Percentiles rank a stretch among this genome's conserved stretches.
These are phyloP conservation scores for Atherinomorus stipes DNA, from an alignment of 2,113 vertebrate species.

Conservation along the genomic window DNA sequence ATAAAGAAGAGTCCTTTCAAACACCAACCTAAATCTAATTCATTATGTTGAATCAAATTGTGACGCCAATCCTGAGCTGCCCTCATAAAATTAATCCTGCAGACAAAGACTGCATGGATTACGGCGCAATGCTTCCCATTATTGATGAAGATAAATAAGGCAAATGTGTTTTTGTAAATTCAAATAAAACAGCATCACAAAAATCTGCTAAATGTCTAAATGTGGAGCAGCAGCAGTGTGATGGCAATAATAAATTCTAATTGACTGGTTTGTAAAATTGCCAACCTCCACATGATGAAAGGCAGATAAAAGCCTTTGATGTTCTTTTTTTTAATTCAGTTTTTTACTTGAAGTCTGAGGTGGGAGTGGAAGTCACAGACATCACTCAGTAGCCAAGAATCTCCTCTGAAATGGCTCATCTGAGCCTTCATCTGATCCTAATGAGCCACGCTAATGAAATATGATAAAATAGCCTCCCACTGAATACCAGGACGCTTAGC, in stretches of 20 bases:
- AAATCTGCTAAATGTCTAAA: constrained; percentile 30
- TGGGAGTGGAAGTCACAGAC: constrained; percentile 44
- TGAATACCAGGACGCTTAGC: constrained; percentile 39
- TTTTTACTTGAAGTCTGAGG: constrained; percentile 47
- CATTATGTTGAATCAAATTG: constrained; percentile 3
- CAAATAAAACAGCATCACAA: constrained; percentile 13
- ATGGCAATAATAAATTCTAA: constrained; percentile 66
- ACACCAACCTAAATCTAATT: constrained; percentile 6
- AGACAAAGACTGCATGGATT: background rate
- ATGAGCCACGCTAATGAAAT: constrained; percentile 73
- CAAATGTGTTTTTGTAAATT: constrained; percentile 2
- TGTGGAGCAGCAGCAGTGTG: constrained; percentile 36
- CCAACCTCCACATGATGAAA: constrained; percentile 77
- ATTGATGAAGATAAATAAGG: constrained; percentile 4
- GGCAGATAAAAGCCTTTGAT: constrained; percentile 74
- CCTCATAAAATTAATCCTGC: background rate
- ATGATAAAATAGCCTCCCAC: constrained; percentile 61
- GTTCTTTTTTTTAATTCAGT: constrained; percentile 26
- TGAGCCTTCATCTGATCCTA: constrained; percentile 63
- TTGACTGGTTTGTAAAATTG: constrained; percentile 73
- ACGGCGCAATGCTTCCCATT: background rate
- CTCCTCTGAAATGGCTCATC: constrained; percentile 47
- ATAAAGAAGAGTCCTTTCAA: background rate
- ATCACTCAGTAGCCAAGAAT: constrained; percentile 54
- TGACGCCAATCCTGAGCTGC: background rate